These are phyloP conservation scores for Agrotis ipsilon DNA, from an alignment of 2,888 invertebrate species.

Conservation along the genomic window DNA sequence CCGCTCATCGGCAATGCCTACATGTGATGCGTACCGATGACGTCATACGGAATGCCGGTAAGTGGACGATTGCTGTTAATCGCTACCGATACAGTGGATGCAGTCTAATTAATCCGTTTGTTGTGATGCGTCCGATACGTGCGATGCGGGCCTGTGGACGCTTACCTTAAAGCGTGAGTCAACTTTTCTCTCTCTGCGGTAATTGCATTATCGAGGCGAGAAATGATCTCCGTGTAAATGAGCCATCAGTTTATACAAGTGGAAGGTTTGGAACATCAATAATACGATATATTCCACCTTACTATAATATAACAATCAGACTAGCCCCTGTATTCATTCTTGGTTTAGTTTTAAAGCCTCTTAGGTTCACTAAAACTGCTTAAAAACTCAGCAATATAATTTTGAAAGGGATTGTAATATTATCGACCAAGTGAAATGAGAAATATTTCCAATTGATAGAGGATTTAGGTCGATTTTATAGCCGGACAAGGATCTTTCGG, in stretches of 20 bases:
- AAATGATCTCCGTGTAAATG: slow-evolving; percentile 12
- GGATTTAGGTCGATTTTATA: too few species aligned
- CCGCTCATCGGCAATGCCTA: too few species aligned
- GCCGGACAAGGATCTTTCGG: too few species aligned
- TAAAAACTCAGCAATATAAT: slow-evolving; percentile 7
- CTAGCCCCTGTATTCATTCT: slow-evolving; percentile 59
- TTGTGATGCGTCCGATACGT: too few species aligned
- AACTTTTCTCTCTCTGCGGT: neutral
- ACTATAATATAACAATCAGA: slow-evolving; percentile 48
- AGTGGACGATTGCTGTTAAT: too few species aligned
- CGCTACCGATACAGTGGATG: too few species aligned
- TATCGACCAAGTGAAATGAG: neutral
- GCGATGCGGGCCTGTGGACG: too few species aligned
- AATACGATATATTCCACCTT: slow-evolving; percentile 32
- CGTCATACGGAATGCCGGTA: too few species aligned
- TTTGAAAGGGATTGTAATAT: neutral
- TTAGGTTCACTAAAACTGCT: slow-evolving; percentile 42
- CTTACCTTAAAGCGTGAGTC: neutral
- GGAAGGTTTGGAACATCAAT: slow-evolving; percentile 8
- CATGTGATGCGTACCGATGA: too few species aligned
- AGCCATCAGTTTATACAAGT: slow-evolving; percentile 5
- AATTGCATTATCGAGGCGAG: neutral
- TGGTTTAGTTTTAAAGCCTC: slow-evolving; percentile 51
- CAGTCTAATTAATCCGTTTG: too few species aligned
- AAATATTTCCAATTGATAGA: neutral